Conservation (phyloP, 1,140 invertebrate species). For the Trachymyrmex septentrionalis region DNA sequence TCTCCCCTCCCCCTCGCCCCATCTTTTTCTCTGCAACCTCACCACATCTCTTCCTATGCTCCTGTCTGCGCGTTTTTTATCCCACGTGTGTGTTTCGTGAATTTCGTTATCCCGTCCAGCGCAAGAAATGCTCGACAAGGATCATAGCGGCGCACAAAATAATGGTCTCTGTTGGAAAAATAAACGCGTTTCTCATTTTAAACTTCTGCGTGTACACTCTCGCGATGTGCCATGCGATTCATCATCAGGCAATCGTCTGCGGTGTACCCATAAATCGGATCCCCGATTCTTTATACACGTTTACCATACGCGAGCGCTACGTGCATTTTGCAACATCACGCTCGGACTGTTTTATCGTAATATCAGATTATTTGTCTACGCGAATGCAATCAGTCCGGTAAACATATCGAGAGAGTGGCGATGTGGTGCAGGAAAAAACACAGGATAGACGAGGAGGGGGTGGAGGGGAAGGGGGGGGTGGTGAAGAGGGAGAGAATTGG, state of each 20-base stretch:
- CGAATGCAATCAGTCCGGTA: conserved; percentile 77
- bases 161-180: conserved; percentile 12
- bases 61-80: neutral
- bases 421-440: conserved; percentile 20
- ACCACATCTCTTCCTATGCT: neutral
- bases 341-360: conserved; percentile 57
- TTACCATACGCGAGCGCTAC: neutral
- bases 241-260: conserved; percentile 52
- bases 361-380: conserved; percentile 73
- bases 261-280: conserved; percentile 40
- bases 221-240: conserved; percentile 18
- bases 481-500: conserved; percentile 30
- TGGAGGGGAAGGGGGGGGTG: neutral
- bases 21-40: neutral
- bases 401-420: conserved; percentile 69
- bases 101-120: conserved; percentile 43
- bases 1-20: neutral
- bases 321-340: conserved; percentile 39
- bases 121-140: neutral
- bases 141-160: conserved; percentile 22
- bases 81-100: neutral
- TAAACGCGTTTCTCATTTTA: conserved; percentile 8
- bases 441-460: neutral
- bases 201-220: conserved; percentile 12
- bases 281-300: neutral